Base-by-base conservation (phyloP, 92 coral and sea anemone genomes). In the Palythoa caribaeorum region DNA sequence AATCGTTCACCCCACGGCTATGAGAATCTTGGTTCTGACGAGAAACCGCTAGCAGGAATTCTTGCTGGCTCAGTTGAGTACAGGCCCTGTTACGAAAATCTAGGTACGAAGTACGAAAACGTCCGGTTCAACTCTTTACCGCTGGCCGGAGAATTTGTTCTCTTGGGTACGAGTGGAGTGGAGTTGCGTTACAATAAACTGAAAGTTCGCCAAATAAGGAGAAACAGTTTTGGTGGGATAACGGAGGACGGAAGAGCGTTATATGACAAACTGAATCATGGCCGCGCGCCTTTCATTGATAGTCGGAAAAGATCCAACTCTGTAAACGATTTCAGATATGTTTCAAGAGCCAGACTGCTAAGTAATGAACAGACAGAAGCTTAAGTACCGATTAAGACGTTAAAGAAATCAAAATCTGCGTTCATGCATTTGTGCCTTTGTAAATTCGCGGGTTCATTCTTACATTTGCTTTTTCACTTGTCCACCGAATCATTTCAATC, bases 211-310 rank as follows among this genome's bases (percentile, higher is more conserved):
- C 17, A 59, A 78, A 55, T 35, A 21, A 59, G 50, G 20, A 57
- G 84, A 78, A 78, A 78, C 40, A 78, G 84, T 54, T 78, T 78
- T 54, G 71, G 84, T 9, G 71, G 84, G 5, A 54, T 78, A 78
- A 78, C 84, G 5, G 71, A 78, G 9, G 84, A 59, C 5, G 37
- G 70, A 37, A 78, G 38, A 59, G 60, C 71, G 4, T 9, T 78
- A 37, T 78, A 78, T 44, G 84, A 78, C 70, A 78, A 59, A 59
- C 28, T 78, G 8, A 20, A 52, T 55, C 69, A 38, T 38, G 52
- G 84, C 15, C 19, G n/a, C 21, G 84, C 38, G 9, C 70, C 28
- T 14, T 7, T 20, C 17, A 7, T 2, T 10, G 9, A 10, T 21
- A 57, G 5, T 6, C 17, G 14, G 10, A 73, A 9, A 39, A 44